Percentiles rank a stretch among this genome's conserved stretches.
Conservation (phyloP, 2,888 invertebrate species). For the Adela reaumurella region DNA sequence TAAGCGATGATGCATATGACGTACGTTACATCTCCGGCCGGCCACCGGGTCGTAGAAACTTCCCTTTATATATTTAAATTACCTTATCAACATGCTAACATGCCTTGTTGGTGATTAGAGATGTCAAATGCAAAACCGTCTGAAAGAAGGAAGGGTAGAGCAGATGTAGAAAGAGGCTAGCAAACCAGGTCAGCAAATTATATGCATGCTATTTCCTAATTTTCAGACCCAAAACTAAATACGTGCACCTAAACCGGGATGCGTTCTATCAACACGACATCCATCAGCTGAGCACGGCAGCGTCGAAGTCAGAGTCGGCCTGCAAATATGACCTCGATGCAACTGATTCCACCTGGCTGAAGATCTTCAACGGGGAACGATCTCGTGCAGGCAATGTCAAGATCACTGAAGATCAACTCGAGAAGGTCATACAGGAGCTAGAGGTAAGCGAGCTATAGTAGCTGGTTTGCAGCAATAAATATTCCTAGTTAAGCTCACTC, state of each 20-base stretch:
- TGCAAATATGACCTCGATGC: constrained; percentile 96
- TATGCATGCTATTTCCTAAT: too few relatives aligned
- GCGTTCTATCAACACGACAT: constrained; percentile 79
- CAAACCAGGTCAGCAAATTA: too few relatives aligned
- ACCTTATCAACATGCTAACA: too few relatives aligned
- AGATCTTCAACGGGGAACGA: constrained; percentile 82
- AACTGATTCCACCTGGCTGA: constrained; percentile 87
- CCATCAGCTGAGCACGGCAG: constrained; percentile 82
- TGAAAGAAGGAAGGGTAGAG: background rate
- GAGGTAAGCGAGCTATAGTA: constrained; percentile 53
- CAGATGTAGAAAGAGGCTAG: too few relatives aligned
- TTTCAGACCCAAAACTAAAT: constrained; percentile 85
- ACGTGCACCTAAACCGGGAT: constrained; percentile 86
- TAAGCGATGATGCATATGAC: too few relatives aligned
- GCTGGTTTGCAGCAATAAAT: background rate
- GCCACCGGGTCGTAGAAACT: too few relatives aligned
- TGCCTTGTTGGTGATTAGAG: constrained; percentile 5
- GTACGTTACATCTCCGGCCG: too few relatives aligned
- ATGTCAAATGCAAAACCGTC: background rate
- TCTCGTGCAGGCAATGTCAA: constrained; percentile 69
- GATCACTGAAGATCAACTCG: constrained; percentile 83
- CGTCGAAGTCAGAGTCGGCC: constrained; percentile 84
- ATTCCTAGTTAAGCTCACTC: too few relatives aligned
- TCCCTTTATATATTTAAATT: too few relatives aligned
- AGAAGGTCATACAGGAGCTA: constrained; percentile 86